A percentile compares a stretch with the other conserved stretches of the same genome.
Evolutionary conservation across 2,888 invertebrate genomes (phyloP).

Genomic region (Pecten maximus): DNA sequence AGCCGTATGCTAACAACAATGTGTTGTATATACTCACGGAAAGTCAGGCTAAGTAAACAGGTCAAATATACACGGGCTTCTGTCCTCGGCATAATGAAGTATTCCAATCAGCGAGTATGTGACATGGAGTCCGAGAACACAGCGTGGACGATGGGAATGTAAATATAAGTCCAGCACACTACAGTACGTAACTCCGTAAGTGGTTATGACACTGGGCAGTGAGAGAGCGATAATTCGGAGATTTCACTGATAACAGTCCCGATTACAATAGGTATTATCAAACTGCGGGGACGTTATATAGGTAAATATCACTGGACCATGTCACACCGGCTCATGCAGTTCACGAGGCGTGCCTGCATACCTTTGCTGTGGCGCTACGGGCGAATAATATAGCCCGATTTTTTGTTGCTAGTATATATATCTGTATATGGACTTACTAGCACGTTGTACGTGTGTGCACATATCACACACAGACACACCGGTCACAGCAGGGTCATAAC

Average conservation of each 20-base stretch:
- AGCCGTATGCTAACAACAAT: background rate
- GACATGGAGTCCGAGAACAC: background rate
- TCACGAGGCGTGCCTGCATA: background rate
- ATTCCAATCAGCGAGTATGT: background rate
- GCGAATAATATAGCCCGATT: background rate
- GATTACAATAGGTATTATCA: background rate
- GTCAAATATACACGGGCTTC: background rate
- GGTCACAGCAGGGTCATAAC: background rate
- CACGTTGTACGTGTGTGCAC: too few relatives aligned
- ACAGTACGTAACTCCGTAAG: background rate
- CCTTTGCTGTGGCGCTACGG: background rate
- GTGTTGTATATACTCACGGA: background rate
- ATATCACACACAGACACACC: background rate
- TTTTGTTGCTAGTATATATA: background rate
- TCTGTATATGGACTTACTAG: too few relatives aligned
- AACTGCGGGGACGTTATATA: background rate
- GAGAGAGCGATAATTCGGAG: background rate
- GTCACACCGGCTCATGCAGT: background rate
- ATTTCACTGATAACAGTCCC: background rate
- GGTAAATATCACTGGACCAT: background rate
- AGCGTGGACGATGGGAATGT: background rate
- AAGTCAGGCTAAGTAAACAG: background rate
- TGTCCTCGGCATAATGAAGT: background rate
- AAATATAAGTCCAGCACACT: too few relatives aligned
- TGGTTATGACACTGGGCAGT: background rate